These are phyloP conservation scores for Esperia sulphurella DNA, from an alignment of 2,888 invertebrate genomes.

Conservation along the genomic window DNA sequence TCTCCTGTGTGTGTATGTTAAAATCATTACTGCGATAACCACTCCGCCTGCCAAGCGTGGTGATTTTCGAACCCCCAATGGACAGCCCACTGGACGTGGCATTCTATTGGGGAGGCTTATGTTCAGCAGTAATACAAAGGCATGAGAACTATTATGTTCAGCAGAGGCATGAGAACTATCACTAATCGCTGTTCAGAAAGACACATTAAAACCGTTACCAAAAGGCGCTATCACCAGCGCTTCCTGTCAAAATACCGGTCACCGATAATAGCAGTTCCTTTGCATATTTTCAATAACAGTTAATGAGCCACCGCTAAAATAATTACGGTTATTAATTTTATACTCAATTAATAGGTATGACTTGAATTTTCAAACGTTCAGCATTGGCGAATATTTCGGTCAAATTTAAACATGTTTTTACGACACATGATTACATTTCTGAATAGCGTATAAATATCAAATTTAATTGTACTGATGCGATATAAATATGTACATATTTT, in stretches of 20 bases:
- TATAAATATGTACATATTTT: neutral
- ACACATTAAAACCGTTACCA: constrained; percentile 11
- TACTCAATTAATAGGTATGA: constrained; percentile 5
- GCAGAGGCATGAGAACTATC: constrained; percentile 1
- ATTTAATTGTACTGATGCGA: neutral
- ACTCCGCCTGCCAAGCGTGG: too few relatives aligned
- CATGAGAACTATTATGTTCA: too few relatives aligned
- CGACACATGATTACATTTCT: neutral
- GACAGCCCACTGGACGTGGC: too few relatives aligned
- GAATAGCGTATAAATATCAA: neutral
- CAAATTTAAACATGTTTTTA: constrained; percentile 1
- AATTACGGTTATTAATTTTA: constrained; percentile 12
- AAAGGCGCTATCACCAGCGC: constrained; percentile 10
- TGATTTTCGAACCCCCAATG: too few relatives aligned
- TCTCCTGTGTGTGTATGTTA: too few relatives aligned
- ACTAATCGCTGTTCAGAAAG: constrained; percentile 4
- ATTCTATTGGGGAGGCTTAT: too few relatives aligned
- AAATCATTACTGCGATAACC: too few relatives aligned
- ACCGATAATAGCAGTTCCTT: constrained; percentile 9
- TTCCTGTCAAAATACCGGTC: constrained; percentile 13
- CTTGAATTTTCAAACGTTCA: neutral
- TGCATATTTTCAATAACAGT: constrained; percentile 7
- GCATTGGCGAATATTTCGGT: neutral
- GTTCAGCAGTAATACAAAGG: too few relatives aligned
- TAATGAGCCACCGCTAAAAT: constrained; percentile 11